Percentiles rank a stretch among this genome's conserved stretches.
Conservation (phyloP, 2,113 vertebrate species). For the Channa argus region DNA sequence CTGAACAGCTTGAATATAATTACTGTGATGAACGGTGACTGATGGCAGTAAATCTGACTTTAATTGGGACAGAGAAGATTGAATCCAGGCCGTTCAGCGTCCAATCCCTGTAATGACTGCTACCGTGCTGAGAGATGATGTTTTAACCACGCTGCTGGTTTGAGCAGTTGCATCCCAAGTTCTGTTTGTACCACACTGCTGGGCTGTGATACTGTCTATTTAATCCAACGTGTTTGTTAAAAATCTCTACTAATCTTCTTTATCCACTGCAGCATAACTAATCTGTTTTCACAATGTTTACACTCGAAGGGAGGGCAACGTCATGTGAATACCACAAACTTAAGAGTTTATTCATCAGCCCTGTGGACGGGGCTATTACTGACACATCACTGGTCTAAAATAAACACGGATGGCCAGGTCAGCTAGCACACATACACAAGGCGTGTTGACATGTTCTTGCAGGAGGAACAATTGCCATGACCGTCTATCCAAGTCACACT, state of each 20-base stretch:
- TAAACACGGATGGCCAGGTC: conserved; percentile 31
- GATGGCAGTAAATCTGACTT: conserved; percentile 76
- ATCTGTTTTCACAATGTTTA: conserved; percentile 75
- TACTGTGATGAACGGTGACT: conserved; percentile 75
- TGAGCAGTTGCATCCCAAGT: conserved; percentile 29
- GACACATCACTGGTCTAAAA: conserved; percentile 45
- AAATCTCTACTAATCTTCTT: conserved; percentile 81
- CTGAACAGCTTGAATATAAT: conserved; percentile 76
- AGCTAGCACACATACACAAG: conserved; percentile 5
- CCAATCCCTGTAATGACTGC: conserved; percentile 37
- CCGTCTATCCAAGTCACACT: conserved; percentile 35
- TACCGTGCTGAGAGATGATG: conserved; percentile 17
- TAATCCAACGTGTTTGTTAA: conserved; percentile 76
- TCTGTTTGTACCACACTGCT: conserved; percentile 35
- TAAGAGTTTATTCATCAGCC: conserved; percentile 57
- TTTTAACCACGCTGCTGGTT: conserved; percentile 43
- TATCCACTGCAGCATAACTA: conserved; percentile 73
- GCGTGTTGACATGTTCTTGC: conserved; percentile 33
- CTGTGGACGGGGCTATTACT: conserved; percentile 53
- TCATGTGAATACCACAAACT: conserved; percentile 54
- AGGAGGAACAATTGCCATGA: conserved; percentile 36
- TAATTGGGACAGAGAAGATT: conserved; percentile 74
- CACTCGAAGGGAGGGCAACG: conserved; percentile 53
- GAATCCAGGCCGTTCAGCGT: conserved; percentile 54
- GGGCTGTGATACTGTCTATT: conserved; percentile 58